Evolutionary conservation across 2,113 vertebrate species (phyloP), one percentile per base, ranked within the genome.

Genomic region (Percopsis transmontana): DNA sequence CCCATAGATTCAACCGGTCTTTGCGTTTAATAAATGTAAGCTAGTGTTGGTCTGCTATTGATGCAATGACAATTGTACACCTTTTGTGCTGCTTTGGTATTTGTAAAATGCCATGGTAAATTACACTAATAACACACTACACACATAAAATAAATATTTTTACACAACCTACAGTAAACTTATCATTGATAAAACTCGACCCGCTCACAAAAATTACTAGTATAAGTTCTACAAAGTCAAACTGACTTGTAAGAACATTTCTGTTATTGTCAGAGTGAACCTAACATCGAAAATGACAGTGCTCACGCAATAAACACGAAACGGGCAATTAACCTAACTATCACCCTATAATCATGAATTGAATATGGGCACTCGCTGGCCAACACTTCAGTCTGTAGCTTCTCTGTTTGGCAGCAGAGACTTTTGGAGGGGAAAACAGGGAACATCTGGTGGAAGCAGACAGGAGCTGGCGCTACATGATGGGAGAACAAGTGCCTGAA

Each of bases 401-500:
- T 76, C 64, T 53, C 64, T 50, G 5, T 64, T 73, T 83, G 82
- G 86, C 85, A 80, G 70, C 64, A 11, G 53, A 62, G 71, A 1
- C 20, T 80, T 82, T 89, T 85, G 85, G 81, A 85, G 74, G 80
- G 27, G 84, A 79, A 86, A 86, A 79, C 59, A 67, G 15, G 74
- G 81, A 91, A 90, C 89, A 89, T 88, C 88, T 91, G 89, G 84
- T 82, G 66, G 77, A 81, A 80, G 74, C 85, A 91, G 89, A 91
- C 81, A 85, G 77, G 78, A 71, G 85, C 90, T 87, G 81, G 84
- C 82, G 68, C 82, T 57, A 87, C 86, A 91, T 74, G 86, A 85
- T 79, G 79, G 71, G 81, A 84, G 76, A 89, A 91, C 88, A 88
- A 85, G 86, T 68, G 88, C 87, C 89, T 91, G 76, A 85, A 82